Evolutionary conservation across 2,888 invertebrate species (phyloP).

Genomic region (Platycheirus albimanus): DNA sequence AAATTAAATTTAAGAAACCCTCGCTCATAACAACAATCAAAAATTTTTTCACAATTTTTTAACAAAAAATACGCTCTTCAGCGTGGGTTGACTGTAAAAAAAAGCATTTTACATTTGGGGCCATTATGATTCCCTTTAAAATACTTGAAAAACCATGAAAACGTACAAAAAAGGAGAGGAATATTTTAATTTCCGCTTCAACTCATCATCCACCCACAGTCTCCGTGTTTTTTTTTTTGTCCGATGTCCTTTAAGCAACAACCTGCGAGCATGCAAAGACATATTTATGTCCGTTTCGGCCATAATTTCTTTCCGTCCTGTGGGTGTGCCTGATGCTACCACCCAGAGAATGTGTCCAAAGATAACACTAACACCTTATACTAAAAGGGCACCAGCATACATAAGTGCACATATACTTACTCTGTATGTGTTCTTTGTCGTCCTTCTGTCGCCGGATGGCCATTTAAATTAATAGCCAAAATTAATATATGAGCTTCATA

Average conservation of each 20-base stretch:
- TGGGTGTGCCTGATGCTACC: not conserved
- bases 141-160: too few species aligned
- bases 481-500: slow-evolving; percentile 73
- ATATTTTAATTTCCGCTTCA: not conserved
- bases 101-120: too few species aligned
- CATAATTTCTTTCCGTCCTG: slow-evolving; percentile 65
- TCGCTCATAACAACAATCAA: too few species aligned
- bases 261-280: slow-evolving; percentile 57
- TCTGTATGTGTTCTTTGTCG: slow-evolving; percentile 25
- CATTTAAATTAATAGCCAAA: slow-evolving; percentile 73
- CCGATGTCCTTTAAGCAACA: slow-evolving; percentile 51
- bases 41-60: too few species aligned
- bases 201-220: not conserved
- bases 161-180: too few species aligned
- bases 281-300: slow-evolving; percentile 66
- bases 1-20: too few species aligned
- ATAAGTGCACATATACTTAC: slow-evolving; percentile 5
- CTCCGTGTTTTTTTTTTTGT: not conserved
- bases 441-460: slow-evolving; percentile 63
- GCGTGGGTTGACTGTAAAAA: too few species aligned
- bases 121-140: too few species aligned
- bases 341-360: slow-evolving; percentile 23
- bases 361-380: slow-evolving; percentile 61
- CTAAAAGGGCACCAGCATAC: slow-evolving; percentile 40
- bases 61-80: too few species aligned